Conservation (phyloP, 2,113 vertebrate species). For the Mus musculus region GRCm39 chr3:146578001-146578500, state of each 20-base stretch:
- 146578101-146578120: not conserved
- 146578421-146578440: not conserved
- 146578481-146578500: not conserved
- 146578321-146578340: not conserved
- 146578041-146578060: not conserved
- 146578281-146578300: not conserved
- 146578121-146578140: not conserved
- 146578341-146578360: not conserved
- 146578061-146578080: not conserved
- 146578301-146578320: not conserved
- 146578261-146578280: not conserved
- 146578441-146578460: not conserved
- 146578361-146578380: not conserved
- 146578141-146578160: slow-evolving; percentile 8
- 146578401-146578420: not conserved
- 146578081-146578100: not conserved
- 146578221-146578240: not conserved
- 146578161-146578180: not conserved
- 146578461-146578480: not conserved
- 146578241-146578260: not conserved
- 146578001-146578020: not conserved
- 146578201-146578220: not conserved
- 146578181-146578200: not conserved
- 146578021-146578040: not conserved
- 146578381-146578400: not conserved